Evolutionary conservation across 2,888 invertebrate genomes (phyloP), one percentile per base, ranked within the genome.

Genomic region (Diplolepis rosae): DNA sequence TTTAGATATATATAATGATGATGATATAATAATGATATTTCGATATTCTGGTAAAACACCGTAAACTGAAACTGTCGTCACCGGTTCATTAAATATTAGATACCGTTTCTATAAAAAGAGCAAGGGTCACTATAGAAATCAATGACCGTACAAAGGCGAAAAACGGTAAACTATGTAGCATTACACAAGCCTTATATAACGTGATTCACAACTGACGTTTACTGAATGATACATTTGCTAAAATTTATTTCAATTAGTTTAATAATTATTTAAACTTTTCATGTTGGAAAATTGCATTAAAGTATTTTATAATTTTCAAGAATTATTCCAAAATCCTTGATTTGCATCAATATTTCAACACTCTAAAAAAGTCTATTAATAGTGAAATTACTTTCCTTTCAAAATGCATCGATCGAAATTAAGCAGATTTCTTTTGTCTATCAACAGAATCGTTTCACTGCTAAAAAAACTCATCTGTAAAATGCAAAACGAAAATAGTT

Each of bases 51-150:
- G 4, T 18, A 30, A 11, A 18, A 18, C 11, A 28, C 54, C 7
- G 30, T 30, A 13, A 61, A 39, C 27, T 61, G 24, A 61, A 42
- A 61, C 39, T 22, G 39, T 42, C 39, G 24, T 24, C 61, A 15
- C 24, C 27, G 61, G 27, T 61, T 61, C 61, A 61, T 61, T 61
- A 61, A 61, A 61, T 61, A 61, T 61, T 61, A 61, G 27, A 9
- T 61, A 61, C 27, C 61, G 61, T 61, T 61, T 61, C 39, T 61
- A 61, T 61, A 61, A 61, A 61, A 61, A 61, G 61, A 61, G 39
- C n/a, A 61, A 61, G 27, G 61, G 61, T 61, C 61, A 54, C 54
- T 22, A 32, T 28, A 18, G 32, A 54, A 54, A 54, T 54, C 54
- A 54, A 54, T 54, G 61, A 39, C 24, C 61, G 39, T 15, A 18